Percentiles rank a stretch among this genome's conserved stretches.
These are phyloP conservation scores for Tetraodon nigroviridis DNA, from an alignment of 2,113 vertebrate species.

Conservation along the genomic window DNA sequence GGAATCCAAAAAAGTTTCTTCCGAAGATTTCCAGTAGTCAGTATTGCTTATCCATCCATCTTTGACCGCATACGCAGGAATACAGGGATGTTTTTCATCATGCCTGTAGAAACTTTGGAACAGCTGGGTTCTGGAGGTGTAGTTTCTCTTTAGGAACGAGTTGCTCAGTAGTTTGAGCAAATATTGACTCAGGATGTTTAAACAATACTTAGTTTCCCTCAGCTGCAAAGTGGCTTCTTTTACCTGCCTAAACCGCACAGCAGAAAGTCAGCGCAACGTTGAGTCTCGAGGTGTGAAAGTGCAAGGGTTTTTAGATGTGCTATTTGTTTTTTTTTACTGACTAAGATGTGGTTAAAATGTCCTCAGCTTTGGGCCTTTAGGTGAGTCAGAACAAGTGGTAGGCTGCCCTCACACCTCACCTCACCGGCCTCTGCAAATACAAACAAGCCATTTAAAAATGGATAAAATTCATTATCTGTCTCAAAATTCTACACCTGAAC, in stretches of 20 bases:
- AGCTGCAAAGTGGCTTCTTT: not conserved
- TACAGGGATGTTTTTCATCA: not conserved
- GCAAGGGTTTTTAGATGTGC: no score
- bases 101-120: no score
- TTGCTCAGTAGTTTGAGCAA: slow-evolving; percentile 3
- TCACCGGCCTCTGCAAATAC: not conserved
- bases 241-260: not conserved
- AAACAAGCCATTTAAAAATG: not conserved
- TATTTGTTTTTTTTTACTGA: not conserved
- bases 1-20: no score
- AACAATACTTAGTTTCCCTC: slow-evolving; percentile 3
- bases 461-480: no score
- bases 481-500: no score
- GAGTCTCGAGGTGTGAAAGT: no score
- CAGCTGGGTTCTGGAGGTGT: not conserved
- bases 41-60: no score
- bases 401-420: not conserved
- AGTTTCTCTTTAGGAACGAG: not conserved
- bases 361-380: not conserved
- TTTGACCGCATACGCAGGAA: no score
- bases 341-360: not conserved
- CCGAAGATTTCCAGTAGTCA: no score
- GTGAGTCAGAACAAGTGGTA: not conserved
- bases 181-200: slow-evolving; percentile 24
- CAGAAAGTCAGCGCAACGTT: no score